Base-by-base conservation (phyloP, 53 echinoderm and acorn worm species). In the Paelopatides confundens region DNA sequence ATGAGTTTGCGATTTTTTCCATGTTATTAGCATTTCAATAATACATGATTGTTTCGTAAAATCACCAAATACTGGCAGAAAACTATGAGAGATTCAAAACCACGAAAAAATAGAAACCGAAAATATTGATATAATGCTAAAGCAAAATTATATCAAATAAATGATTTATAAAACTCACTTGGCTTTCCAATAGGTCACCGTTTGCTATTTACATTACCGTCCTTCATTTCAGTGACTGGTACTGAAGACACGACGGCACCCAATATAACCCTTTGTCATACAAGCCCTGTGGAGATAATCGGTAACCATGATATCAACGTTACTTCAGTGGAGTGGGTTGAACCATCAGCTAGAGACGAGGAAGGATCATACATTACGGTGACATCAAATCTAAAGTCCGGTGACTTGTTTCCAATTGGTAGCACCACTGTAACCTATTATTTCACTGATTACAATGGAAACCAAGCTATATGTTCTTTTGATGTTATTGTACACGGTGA, bases 401-500 rank as follows among this genome's bases (percentile, higher is more conserved):
- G 71, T 1, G 26, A 38, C 29, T n/a, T 39, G 4, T 39, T 71
- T 71, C 71, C 71, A 9, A 11, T 71, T 71, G 71, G 71, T 40
- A 71, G 12, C 28, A 71, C 71, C 0, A 39, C 40, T 40, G 71
- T 71, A 26, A 71, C 40, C 24, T 71, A 71, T 40, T 24, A 9
- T 26, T 71, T 71, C 26, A 71, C 39, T 17, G 71, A 71, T 35
- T 3, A 35, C 18, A 71, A 1, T 21, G 71, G 71, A n/a, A 74
- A 74, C 6, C 27, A 26, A 17, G 74, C 38, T 35, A n/a, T 12
- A 5, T 74, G 74, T 39, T 39, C 74, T 5, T 74, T 74, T 28
- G 74, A 74, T 2, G 74, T 74, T 46, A 74, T 74, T 74, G 74
- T 74, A 14, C 40, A 74, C 17, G 74, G 74, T 74, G 46, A 74